These are phyloP conservation scores for Pangasius sanitwongsei DNA, from an alignment of 2,797 vertebrate genomes.

Conservation along the genomic window DNA sequence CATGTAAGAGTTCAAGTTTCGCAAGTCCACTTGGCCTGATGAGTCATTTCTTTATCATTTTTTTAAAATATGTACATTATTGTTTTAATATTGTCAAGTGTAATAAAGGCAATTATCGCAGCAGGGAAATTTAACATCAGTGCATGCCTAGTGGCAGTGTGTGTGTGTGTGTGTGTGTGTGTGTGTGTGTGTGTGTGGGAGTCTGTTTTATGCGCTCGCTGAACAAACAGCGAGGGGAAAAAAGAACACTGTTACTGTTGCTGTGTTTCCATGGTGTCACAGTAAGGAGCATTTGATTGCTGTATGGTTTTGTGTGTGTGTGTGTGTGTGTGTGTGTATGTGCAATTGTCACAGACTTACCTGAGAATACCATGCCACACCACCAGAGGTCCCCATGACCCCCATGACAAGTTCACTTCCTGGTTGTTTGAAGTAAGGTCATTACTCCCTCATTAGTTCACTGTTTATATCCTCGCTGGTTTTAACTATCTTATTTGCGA, in stretches of 20 bases:
- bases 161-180: neutral
- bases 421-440: neutral
- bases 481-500: neutral
- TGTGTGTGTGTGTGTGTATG: slow-evolving; percentile 21
- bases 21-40: neutral
- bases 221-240: neutral
- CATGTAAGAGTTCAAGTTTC: neutral
- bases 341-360: neutral
- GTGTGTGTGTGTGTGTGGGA: neutral
- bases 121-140: neutral
- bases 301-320: neutral
- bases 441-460: neutral
- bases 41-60: neutral
- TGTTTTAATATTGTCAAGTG: neutral
- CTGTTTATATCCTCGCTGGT: neutral
- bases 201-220: neutral
- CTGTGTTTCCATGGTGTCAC: slow-evolving; percentile 30
- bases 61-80: neutral
- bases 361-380: slow-evolving; percentile 6
- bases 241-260: slow-evolving; percentile 10
- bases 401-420: neutral
- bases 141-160: neutral
- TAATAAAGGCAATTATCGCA: neutral
- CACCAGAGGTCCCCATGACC: neutral
- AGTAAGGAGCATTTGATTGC: slow-evolving; percentile 20